A percentile compares a stretch with the other conserved stretches of the same genome.
These are phyloP conservation scores for Rhamphomyia laevipes DNA, from an alignment of 2,888 invertebrate genomes.

Conservation along the genomic window DNA sequence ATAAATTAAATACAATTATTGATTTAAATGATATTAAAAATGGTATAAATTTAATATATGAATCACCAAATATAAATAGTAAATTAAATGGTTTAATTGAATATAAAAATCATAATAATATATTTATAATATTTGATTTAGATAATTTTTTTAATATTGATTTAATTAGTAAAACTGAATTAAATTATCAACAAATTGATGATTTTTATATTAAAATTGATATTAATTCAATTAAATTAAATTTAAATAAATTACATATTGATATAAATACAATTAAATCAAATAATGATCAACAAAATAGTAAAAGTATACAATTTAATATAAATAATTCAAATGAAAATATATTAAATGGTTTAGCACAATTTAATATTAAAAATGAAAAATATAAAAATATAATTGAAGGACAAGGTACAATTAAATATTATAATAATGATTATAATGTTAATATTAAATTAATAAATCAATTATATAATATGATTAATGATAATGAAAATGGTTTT, in stretches of 20 bases:
- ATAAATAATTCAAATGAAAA: conserved; percentile 51
- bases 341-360: conserved; percentile 57
- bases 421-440: conserved; percentile 54
- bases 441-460: conserved; percentile 64
- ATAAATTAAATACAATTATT: conserved; percentile 38
- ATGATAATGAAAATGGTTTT: conserved; percentile 52
- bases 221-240: conserved; percentile 51
- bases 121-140: conserved; percentile 42
- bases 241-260: conserved; percentile 50
- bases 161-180: conserved; percentile 43
- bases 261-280: conserved; percentile 50
- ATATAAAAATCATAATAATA: conserved; percentile 42
- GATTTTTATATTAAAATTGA: conserved; percentile 50
- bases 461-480: conserved; percentile 48
- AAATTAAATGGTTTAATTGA: neutral
- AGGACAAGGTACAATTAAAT: conserved; percentile 59
- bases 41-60: conserved; percentile 40
- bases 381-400: conserved; percentile 60
- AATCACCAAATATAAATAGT: neutral
- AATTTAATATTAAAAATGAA: conserved; percentile 57
- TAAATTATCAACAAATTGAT: conserved; percentile 47
- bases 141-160: conserved; percentile 43
- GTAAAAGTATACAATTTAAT: conserved; percentile 50
- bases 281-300: conserved; percentile 41
- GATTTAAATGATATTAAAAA: conserved; percentile 44